Evolutionary conservation across 2,888 invertebrate genomes (phyloP), one percentile per base, ranked within the genome.

Genomic region (Pediacus dermestoides): DNA sequence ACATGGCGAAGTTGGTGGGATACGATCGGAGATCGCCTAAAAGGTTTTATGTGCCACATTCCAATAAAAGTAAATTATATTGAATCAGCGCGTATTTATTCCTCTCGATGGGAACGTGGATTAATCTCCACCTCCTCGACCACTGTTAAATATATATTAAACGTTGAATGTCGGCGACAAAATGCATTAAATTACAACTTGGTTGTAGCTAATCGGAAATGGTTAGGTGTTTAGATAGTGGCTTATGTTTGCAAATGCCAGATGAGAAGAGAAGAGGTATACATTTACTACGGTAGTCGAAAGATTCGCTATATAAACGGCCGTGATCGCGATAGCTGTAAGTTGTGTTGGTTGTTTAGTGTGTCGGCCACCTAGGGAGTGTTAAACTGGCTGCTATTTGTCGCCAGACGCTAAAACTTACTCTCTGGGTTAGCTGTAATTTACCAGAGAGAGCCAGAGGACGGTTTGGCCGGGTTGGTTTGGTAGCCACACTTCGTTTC

Each of bases 351-450:
- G 44, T 37, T 38, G 52, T 52, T 47, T 52, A 39, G 39, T 40
- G 41, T 44, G 43, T 39, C 34, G 57, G 51, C 54, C 57, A 58
- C 56, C 55, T 55, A 53, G 50, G 50, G 53, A 52, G 56, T 52
- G 50, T 51, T 52, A 55, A 59, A 53, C 48, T 50, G 46, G 48
- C 48, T 48, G 53, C 50, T 48, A 54, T 55, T 57, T 55, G 54
- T 55, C 54, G 53, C 53, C 50, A 45, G 49, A 37, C 41, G 39
- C 39, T 44, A 36, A 48, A 45, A 42, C 40, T 45, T 44, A 18
- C 21, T 36, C 34, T 31, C 35, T 35, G 30, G 37, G 44, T 37
- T 37, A 28, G 35, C 28, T 28, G 39, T 39, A 41, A 32, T 47
- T 41, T 44, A 42, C 37, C 22, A 41, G 43, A 46, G 39, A 23